Evolutionary conservation across 2,888 invertebrate species (phyloP).

Genomic region (Calameuta filiformis): DNA sequence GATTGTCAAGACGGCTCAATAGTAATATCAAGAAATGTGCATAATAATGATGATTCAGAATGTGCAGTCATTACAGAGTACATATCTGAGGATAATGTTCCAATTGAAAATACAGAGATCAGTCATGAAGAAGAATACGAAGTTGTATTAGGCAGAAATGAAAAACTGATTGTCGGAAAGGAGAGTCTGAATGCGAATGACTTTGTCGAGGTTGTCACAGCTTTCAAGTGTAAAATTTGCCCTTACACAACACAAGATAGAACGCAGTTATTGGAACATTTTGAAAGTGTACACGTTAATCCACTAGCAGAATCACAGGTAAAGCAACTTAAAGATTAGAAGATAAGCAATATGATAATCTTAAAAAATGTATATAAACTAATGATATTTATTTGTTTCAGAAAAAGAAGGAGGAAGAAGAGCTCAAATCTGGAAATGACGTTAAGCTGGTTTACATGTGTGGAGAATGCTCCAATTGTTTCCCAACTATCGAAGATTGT

Average conservation of each 20-base stretch:
- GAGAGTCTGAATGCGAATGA: conserved; percentile 59
- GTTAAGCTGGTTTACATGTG: conserved; percentile 66
- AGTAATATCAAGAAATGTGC: conserved; percentile 33
- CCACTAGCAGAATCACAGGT: conserved; percentile 38
- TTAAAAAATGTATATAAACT: background rate
- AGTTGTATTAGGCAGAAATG: conserved; percentile 21
- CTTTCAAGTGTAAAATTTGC: conserved; percentile 71
- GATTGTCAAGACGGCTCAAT: conserved; percentile 24
- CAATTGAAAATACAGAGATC: conserved; percentile 25
- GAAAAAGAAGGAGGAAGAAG: conserved; percentile 25
- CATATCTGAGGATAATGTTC: conserved; percentile 29
- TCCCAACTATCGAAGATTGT: conserved; percentile 66
- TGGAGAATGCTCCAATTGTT: conserved; percentile 68
- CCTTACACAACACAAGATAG: conserved; percentile 66
- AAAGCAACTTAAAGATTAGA: background rate
- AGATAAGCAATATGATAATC: background rate
- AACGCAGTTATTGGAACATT: conserved; percentile 61
- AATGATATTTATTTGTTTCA: background rate
- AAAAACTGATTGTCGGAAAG: conserved; percentile 21
- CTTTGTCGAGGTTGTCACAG: conserved; percentile 69
- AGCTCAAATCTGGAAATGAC: conserved; percentile 28
- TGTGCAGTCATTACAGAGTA: conserved; percentile 19
- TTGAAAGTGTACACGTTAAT: conserved; percentile 55
- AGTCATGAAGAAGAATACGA: conserved; percentile 36
- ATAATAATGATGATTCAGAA: conserved; percentile 26